Evolutionary conservation across 2,888 invertebrate genomes (phyloP).

Genomic region (Spicauda simplicius): DNA sequence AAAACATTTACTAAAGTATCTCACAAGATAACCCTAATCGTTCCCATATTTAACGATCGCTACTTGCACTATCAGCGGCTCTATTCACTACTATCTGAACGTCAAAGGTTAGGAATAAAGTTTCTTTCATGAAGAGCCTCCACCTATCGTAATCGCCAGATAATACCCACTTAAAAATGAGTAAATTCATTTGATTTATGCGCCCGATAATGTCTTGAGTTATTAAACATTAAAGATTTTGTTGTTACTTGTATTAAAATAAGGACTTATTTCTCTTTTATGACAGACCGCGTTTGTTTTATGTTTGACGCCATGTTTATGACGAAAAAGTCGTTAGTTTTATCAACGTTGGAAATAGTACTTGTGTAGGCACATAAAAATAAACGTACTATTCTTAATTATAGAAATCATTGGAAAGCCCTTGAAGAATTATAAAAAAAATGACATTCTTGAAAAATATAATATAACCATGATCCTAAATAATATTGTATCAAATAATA

Average conservation of each 20-base stretch:
- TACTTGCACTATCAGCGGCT: conserved; percentile 23
- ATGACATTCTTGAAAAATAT: no score
- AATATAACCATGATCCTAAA: no score
- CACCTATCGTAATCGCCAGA: conserved; percentile 66
- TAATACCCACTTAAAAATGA: conserved; percentile 73
- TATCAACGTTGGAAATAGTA: conserved; percentile 8
- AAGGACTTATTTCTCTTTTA: conserved; percentile 31
- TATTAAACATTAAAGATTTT: conserved; percentile 47
- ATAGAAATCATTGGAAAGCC: no score
- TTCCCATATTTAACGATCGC: conserved; percentile 12
- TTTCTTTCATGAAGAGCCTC: conserved; percentile 61
- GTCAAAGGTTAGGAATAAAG: conserved; percentile 59
- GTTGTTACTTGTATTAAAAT: conserved; percentile 37
- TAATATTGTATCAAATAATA: no score
- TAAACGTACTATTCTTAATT: no score
- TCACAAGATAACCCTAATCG: conserved; percentile 27
- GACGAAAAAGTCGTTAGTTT: conserved; percentile 19
- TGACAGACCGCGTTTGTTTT: conserved; percentile 39
- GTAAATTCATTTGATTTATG: conserved; percentile 78
- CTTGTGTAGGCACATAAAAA: no score
- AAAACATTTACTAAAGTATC: no score
- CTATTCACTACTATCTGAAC: conserved; percentile 28
- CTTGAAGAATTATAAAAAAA: no score
- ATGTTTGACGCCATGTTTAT: conserved; percentile 32
- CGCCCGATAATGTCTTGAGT: conserved; percentile 52